These are phyloP conservation scores for Epicauta chinensis DNA, from an alignment of 1,140 invertebrate species.

Conservation along the genomic window DNA sequence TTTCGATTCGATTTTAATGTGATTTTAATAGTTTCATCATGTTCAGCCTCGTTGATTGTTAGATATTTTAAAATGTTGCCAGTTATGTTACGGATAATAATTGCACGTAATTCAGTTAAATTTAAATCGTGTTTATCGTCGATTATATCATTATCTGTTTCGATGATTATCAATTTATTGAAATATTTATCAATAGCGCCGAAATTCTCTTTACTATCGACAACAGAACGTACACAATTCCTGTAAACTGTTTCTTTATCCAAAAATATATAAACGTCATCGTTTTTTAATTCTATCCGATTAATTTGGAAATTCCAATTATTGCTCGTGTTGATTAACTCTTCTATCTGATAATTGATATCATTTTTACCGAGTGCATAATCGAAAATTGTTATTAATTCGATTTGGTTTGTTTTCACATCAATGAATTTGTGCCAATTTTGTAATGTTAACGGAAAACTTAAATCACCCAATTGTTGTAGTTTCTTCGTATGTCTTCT, in stretches of 20 bases:
- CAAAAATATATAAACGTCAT: conserved; percentile 29
- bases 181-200: conserved; percentile 11
- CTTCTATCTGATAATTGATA: conserved; percentile 6
- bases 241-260: conserved; percentile 1
- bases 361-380: conserved; percentile 8
- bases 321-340: conserved; percentile 13
- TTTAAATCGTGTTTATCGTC: conserved; percentile 5
- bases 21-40: conserved; percentile 7
- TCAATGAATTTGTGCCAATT: conserved; percentile 29
- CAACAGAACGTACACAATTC: conserved; percentile 15
- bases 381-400: conserved; percentile 20
- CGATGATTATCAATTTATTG: conserved; percentile 10
- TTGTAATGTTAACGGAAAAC: conserved; percentile 30
- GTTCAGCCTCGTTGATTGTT: background rate
- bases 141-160: conserved; percentile 3
- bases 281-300: conserved; percentile 21
- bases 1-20: conserved; percentile 16
- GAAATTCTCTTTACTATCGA: conserved; percentile 19
- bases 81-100: conserved; percentile 17
- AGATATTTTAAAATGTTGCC: background rate
- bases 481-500: conserved; percentile 31
- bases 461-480: conserved; percentile 34
- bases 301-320: conserved; percentile 22
- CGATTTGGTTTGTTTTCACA: background rate
- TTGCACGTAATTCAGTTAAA: conserved; percentile 28